Percentiles rank a stretch among this genome's conserved stretches.
Conservation (phyloP, 2,888 invertebrate genomes). For the Balanococcus diminutus region DNA sequence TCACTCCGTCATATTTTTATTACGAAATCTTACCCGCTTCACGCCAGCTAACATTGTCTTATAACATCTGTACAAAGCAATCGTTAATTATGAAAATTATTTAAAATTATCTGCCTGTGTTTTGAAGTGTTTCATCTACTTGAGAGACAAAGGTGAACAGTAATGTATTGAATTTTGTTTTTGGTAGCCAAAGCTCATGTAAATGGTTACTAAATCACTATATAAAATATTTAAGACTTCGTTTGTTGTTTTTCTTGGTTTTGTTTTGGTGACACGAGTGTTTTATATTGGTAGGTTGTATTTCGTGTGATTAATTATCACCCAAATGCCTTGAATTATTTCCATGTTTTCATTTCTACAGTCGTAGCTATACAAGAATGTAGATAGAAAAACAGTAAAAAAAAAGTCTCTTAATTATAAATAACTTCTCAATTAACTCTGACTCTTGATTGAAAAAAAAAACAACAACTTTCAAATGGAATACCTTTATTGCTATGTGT, state of each 20-base stretch:
- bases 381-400: not conserved
- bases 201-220: too few relatives aligned
- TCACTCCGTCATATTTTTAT: not conserved
- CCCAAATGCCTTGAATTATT: not conserved
- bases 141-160: too few relatives aligned
- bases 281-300: too few relatives aligned
- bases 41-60: not conserved
- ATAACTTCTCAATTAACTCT: not conserved
- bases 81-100: not conserved
- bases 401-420: not conserved
- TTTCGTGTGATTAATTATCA: not conserved
- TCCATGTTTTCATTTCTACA: not conserved
- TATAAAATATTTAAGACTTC: too few relatives aligned
- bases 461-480: too few relatives aligned
- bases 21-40: not conserved
- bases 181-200: too few relatives aligned
- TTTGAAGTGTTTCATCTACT: too few relatives aligned
- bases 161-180: too few relatives aligned
- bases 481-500: not conserved
- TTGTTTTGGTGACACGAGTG: not conserved
- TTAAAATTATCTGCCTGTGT: too few relatives aligned
- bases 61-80: not conserved
- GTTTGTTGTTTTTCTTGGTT: not conserved
- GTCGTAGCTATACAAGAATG: not conserved
- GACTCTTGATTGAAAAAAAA: not conserved